A percentile compares a stretch with the other conserved stretches of the same genome.
Conservation (phyloP, 2,797 vertebrate species). For the Smutsia gigantea region DNA sequence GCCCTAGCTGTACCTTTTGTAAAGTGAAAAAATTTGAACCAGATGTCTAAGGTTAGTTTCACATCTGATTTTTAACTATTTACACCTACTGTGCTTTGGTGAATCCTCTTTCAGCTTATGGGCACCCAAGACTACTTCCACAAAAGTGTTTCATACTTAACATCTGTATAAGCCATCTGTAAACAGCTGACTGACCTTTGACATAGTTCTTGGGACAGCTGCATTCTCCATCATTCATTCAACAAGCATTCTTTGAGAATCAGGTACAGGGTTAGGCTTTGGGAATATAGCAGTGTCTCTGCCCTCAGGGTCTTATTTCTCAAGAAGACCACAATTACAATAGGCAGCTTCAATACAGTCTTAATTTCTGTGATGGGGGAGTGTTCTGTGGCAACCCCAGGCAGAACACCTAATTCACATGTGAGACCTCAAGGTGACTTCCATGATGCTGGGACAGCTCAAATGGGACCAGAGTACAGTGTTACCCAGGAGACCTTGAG, state of each 20-base stretch:
- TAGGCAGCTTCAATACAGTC: neutral
- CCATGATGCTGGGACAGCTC: neutral
- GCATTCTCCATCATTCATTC: neutral
- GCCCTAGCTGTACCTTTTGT: neutral
- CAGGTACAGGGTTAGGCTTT: neutral
- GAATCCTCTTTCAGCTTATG: neutral
- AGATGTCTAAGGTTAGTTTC: neutral
- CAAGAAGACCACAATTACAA: neutral
- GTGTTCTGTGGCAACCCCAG: neutral
- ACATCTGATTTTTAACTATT: neutral
- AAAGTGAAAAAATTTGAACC: neutral
- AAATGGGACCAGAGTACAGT: neutral
- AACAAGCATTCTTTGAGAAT: neutral
- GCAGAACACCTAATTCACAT: neutral
- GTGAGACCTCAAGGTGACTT: neutral
- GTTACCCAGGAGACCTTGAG: neutral
- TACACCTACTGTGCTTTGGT: neutral
- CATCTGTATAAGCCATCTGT: neutral
- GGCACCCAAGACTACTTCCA: neutral
- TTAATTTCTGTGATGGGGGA: neutral
- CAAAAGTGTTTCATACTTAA: neutral
- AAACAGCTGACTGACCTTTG: neutral
- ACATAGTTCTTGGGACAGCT: neutral
- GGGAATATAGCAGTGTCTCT: neutral
- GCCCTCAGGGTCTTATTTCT: neutral